Conservation (phyloP, 2,888 invertebrate species). For the Erebia palarica region DNA sequence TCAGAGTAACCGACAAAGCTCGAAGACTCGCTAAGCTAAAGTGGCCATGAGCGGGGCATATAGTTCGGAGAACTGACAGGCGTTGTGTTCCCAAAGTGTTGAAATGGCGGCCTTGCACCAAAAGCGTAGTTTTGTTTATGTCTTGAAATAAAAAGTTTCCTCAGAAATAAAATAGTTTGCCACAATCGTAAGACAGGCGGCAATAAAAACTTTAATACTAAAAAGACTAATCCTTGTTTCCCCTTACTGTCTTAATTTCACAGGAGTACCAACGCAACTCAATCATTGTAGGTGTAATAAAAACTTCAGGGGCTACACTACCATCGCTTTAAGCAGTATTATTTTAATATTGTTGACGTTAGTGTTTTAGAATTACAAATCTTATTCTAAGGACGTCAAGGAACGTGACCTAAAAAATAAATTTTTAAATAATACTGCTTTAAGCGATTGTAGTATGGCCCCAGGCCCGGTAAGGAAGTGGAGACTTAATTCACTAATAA, state of each 20-base stretch:
- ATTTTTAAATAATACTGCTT: too few species aligned
- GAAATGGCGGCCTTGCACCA: too few species aligned
- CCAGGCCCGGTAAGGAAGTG: constrained; percentile 31
- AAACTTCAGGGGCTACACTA: constrained; percentile 28
- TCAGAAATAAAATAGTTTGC: constrained; percentile 13
- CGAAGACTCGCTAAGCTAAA: too few species aligned
- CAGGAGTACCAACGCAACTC: constrained; percentile 23
- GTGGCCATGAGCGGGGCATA: too few species aligned
- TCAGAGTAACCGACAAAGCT: too few species aligned
- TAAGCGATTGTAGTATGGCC: neutral
- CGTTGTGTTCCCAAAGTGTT: too few species aligned
- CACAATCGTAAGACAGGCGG: constrained; percentile 9
- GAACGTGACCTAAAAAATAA: too few species aligned
- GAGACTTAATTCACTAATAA: constrained; percentile 46
- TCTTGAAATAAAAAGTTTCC: neutral
- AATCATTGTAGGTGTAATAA: constrained; percentile 36
- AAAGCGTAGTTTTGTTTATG: neutral
- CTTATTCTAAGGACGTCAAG: too few species aligned
- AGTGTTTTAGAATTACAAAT: too few species aligned
- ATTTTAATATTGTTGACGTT: too few species aligned
- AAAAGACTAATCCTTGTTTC: constrained; percentile 7
- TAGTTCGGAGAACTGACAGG: too few species aligned
- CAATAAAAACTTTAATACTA: constrained; percentile 16
- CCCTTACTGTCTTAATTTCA: constrained; percentile 16
- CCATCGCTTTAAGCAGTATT: too few species aligned